Evolutionary conservation across 35 echinoderm and acorn worm genomes (phyloP).

Genomic region (Chiridota heheva): DNA sequence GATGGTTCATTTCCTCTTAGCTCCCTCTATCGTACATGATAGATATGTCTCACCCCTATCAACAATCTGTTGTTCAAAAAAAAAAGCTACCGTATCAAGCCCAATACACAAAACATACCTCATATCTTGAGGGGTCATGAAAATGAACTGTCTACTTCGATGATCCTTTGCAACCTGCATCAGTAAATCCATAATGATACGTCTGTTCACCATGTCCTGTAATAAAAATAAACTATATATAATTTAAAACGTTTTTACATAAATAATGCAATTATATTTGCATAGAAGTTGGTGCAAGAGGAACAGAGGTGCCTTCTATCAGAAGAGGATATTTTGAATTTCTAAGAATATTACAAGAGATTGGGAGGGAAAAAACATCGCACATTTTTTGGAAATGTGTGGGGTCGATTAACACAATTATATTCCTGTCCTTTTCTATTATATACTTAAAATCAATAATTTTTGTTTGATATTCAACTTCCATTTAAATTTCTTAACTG

Average conservation of each 20-base stretch:
- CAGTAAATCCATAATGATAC: constrained; percentile 89
- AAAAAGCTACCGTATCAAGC: too few relatives aligned
- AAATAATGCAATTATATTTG: too few relatives aligned
- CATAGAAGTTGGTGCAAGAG: too few relatives aligned
- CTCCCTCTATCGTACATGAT: too few relatives aligned
- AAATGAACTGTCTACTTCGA: constrained; percentile 79
- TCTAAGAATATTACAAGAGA: not conserved
- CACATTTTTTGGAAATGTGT: too few relatives aligned
- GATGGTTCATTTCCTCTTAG: too few relatives aligned
- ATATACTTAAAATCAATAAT: not conserved
- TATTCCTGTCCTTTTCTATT: not conserved
- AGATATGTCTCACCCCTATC: too few relatives aligned
- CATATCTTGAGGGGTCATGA: constrained; percentile 96
- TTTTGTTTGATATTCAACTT: too few relatives aligned
- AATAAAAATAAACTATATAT: not conserved
- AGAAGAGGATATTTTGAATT: not conserved
- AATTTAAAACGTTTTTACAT: too few relatives aligned
- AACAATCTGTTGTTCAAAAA: too few relatives aligned
- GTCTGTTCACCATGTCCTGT: constrained; percentile 96
- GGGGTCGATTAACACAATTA: not conserved
- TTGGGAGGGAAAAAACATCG: not conserved
- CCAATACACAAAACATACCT: constrained; percentile 48
- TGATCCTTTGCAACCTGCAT: constrained; percentile 86
- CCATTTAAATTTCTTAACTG: too few relatives aligned
- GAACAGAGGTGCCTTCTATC: too few relatives aligned